These are phyloP conservation scores for Scaptomyza cyrtandrae DNA, from an alignment of 2,888 invertebrate genomes.

Conservation along the genomic window DNA sequence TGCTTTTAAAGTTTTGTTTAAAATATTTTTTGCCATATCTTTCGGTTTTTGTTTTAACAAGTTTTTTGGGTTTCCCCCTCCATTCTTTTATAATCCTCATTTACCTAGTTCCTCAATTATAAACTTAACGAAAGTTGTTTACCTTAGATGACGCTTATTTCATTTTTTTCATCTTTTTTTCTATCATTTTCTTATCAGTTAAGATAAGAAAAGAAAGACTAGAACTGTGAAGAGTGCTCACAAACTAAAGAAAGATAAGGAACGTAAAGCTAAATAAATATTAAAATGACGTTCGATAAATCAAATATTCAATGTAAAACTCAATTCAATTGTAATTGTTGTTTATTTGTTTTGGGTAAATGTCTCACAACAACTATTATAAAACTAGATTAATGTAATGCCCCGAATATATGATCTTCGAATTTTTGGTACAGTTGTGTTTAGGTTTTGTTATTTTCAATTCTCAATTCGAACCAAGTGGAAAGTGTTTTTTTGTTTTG, in stretches of 20 bases:
- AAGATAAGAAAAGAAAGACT: neutral
- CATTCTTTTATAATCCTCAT: neutral
- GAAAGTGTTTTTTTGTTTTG: slow-evolving; percentile 3
- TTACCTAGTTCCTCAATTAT: neutral
- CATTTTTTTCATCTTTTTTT: neutral
- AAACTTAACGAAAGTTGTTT: neutral
- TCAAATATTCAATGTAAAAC: neutral
- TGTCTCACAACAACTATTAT: slow-evolving; percentile 74
- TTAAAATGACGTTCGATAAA: neutral
- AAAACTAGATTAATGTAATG: slow-evolving; percentile 59
- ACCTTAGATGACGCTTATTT: neutral
- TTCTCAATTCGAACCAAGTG: slow-evolving; percentile 21
- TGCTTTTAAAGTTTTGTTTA: slow-evolving; percentile 78
- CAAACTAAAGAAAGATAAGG: neutral
- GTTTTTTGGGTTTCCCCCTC: neutral
- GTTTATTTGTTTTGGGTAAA: slow-evolving; percentile 61
- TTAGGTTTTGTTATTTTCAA: slow-evolving; percentile 14
- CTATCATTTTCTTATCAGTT: neutral
- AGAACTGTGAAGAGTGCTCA: too few species aligned
- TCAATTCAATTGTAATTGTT: slow-evolving; percentile 8
- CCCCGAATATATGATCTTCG: slow-evolving; percentile 11
- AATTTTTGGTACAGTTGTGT: slow-evolving; percentile 33
- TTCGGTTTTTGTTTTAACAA: slow-evolving; percentile 36
- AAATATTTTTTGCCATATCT: slow-evolving; percentile 70
- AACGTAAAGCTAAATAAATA: too few species aligned